phyloP scores from a whole-genome alignment of 2,888 invertebrate species.

The Mellilla xanthometata region DNA sequence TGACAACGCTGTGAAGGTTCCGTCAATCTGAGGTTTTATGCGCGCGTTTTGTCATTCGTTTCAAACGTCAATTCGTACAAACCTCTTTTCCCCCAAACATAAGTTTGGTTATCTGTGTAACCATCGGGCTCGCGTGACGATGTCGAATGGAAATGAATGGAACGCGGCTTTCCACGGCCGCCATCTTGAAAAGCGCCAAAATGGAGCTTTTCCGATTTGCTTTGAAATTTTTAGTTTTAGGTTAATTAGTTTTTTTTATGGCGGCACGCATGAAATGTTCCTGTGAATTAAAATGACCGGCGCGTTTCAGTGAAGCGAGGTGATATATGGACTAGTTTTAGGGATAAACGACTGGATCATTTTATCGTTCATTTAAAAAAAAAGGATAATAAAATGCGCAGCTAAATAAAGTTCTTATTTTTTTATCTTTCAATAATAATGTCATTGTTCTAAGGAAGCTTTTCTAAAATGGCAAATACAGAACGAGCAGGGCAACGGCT shows the following conservation, averaged over 20 bases:
- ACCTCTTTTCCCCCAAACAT: slow-evolving; percentile 28
- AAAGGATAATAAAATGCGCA: too few relatives aligned
- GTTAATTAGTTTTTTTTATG: slow-evolving; percentile 29
- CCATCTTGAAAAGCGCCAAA: slow-evolving; percentile 63
- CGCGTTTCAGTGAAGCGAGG: slow-evolving; percentile 3
- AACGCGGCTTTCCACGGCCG: slow-evolving; percentile 47
- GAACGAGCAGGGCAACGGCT: too few relatives aligned
- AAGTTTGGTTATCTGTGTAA: slow-evolving; percentile 31
- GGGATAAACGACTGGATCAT: neutral
- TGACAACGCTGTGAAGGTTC: slow-evolving; percentile 14
- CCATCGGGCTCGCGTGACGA: slow-evolving; percentile 37
- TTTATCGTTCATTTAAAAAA: too few relatives aligned
- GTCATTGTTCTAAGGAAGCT: too few relatives aligned
- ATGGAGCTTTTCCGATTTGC: slow-evolving; percentile 37
- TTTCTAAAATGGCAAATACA: too few relatives aligned
- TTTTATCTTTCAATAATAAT: too few relatives aligned
- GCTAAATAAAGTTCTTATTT: too few relatives aligned
- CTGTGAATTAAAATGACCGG: slow-evolving; percentile 17
- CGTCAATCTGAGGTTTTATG: slow-evolving; percentile 24
- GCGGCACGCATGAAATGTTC: slow-evolving; percentile 21
- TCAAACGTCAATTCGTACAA: slow-evolving; percentile 27
- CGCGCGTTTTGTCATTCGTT: slow-evolving; percentile 21
- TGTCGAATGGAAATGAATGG: slow-evolving; percentile 55
- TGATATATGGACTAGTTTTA: slow-evolving; percentile 4
- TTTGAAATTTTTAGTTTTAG: slow-evolving; percentile 25